Conservation (phyloP, 1,140 invertebrate species). For the Oncopodura yosiiana region DNA sequence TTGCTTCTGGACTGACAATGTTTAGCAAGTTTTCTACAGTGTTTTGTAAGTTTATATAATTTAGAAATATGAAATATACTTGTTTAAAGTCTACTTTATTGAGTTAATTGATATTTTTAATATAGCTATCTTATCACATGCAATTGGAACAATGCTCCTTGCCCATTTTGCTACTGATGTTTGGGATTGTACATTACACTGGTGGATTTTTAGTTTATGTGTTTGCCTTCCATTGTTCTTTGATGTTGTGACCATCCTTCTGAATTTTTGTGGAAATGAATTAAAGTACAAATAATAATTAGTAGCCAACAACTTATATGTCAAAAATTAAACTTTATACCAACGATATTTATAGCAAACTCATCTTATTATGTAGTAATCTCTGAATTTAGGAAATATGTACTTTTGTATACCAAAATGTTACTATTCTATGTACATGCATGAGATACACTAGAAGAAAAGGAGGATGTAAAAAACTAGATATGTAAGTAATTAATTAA, state of each 20-base stretch:
- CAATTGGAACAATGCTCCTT: slow-evolving; percentile 19
- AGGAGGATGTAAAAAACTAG: too few species aligned
- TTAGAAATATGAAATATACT: too few species aligned
- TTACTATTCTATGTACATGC: too few species aligned
- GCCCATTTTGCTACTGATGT: slow-evolving; percentile 23
- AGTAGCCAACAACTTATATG: too few species aligned
- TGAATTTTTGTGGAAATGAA: slow-evolving; percentile 20
- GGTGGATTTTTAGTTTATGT: slow-evolving; percentile 26
- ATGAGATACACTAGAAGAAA: too few species aligned
- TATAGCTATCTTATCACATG: slow-evolving; percentile 26
- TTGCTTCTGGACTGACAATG: slow-evolving; percentile 29
- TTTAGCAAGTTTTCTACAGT: slow-evolving; percentile 18
- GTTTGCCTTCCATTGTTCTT: slow-evolving; percentile 21
- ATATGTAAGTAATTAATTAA: too few species aligned
- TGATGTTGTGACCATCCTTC: slow-evolving; percentile 18
- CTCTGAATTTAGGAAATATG: too few species aligned
- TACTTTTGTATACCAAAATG: too few species aligned
- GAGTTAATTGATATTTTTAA: slow-evolving; percentile 3
- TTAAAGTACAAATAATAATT: slow-evolving; percentile 22
- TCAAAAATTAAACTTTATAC: neutral
- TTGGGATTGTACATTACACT: slow-evolving; percentile 28
- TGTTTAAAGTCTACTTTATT: slow-evolving; percentile 6
- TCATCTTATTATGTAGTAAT: too few species aligned
- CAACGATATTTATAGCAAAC: too few species aligned
- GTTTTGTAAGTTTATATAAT: slow-evolving; percentile 14